Conservation (phyloP, 1,140 invertebrate genomes). For the Anastrepha obliqua region DNA sequence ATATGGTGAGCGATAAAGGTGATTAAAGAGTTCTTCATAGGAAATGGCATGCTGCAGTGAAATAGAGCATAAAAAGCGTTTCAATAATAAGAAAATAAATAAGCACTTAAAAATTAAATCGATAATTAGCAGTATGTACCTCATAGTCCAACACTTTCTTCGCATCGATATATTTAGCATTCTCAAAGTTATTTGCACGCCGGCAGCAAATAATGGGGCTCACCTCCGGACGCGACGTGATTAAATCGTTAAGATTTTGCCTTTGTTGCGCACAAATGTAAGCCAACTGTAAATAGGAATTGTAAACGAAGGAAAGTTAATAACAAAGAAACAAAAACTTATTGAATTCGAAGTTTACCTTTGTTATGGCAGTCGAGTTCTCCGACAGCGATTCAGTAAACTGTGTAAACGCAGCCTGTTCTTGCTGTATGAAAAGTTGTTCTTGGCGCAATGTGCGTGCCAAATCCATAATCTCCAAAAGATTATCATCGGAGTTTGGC, state of each 20-base stretch:
- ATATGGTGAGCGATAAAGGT: slow-evolving; percentile 86
- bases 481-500: slow-evolving; percentile 70
- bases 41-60: slow-evolving; percentile 80
- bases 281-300: slow-evolving; percentile 79
- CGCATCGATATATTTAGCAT: slow-evolving; percentile 89
- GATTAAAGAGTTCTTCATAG: slow-evolving; percentile 87
- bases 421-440: slow-evolving; percentile 72
- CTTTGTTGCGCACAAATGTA: slow-evolving; percentile 94
- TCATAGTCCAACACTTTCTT: slow-evolving; percentile 90
- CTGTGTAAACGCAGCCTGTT: slow-evolving; percentile 69
- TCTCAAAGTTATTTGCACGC: slow-evolving; percentile 85
- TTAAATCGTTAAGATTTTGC: slow-evolving; percentile 87
- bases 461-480: slow-evolving; percentile 73
- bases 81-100: neutral
- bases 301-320: slow-evolving; percentile 37
- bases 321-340: neutral
- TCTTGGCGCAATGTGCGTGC: slow-evolving; percentile 73
- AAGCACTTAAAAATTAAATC: neutral
- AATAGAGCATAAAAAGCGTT: neutral
- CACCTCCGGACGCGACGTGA: slow-evolving; percentile 84
- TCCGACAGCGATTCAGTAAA: slow-evolving; percentile 65
- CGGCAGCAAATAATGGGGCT: slow-evolving; percentile 85
- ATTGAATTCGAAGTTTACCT: slow-evolving; percentile 60
- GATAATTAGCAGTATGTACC: slow-evolving; percentile 72
- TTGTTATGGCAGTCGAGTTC: slow-evolving; percentile 71